phyloP scores from a whole-genome alignment of 2,888 invertebrate genomes.

The Yponomeuta evonymella region DNA sequence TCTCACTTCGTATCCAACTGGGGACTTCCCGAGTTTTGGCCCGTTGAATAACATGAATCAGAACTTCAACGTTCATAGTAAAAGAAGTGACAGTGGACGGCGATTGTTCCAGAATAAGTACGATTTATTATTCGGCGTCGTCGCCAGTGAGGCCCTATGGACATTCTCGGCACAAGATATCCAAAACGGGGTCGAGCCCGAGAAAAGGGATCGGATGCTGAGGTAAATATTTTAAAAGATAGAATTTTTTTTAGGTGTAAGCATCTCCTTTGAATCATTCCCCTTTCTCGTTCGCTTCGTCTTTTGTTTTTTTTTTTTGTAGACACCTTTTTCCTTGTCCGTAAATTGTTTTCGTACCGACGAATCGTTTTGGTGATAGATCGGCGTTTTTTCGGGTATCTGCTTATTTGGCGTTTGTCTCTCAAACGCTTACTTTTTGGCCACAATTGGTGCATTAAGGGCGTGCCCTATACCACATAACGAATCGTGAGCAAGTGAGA shows the following conservation, averaged over 20 bases:
- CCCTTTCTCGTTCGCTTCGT: background rate
- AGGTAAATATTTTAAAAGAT: slow-evolving; percentile 41
- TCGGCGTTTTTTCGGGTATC: background rate
- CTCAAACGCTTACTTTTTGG: background rate
- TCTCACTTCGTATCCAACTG: slow-evolving; percentile 81
- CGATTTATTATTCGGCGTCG: slow-evolving; percentile 93
- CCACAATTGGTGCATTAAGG: background rate
- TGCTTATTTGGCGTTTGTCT: background rate
- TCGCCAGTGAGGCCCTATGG: slow-evolving; percentile 94
- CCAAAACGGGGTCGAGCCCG: slow-evolving; percentile 90
- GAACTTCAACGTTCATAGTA: slow-evolving; percentile 73
- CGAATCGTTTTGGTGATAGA: background rate
- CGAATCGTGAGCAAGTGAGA: no score
- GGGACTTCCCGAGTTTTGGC: slow-evolving; percentile 79
- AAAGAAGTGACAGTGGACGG: slow-evolving; percentile 78
- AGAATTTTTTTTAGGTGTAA: background rate
- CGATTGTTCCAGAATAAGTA: slow-evolving; percentile 80
- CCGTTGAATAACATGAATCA: slow-evolving; percentile 74
- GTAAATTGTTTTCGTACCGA: background rate
- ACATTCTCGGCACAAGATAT: slow-evolving; percentile 90
- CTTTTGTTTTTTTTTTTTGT: slow-evolving; percentile 3
- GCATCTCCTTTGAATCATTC: background rate
- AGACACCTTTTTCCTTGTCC: slow-evolving; percentile 5
- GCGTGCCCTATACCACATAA: background rate
- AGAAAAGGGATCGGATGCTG: slow-evolving; percentile 89